Conservation (phyloP, 92 coral and sea anemone genomes). For the Porites cylindrica region DNA sequence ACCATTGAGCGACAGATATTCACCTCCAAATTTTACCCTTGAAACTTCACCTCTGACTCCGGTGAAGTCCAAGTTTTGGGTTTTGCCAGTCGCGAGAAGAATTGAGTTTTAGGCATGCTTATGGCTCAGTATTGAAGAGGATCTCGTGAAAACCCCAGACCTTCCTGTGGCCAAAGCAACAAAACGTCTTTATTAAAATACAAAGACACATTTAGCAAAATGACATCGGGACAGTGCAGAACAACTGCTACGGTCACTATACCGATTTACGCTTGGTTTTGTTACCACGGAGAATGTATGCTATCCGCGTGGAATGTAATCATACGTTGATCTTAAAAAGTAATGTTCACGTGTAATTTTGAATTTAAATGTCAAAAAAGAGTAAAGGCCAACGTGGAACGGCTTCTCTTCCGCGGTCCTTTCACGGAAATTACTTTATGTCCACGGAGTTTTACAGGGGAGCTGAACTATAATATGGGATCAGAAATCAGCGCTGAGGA, state of each 20-base stretch:
- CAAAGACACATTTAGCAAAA: not conserved
- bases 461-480: slow-evolving; percentile 27
- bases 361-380: slow-evolving; percentile 38
- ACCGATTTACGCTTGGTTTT: not conserved
- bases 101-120: no score
- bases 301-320: slow-evolving; percentile 49
- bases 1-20: no score
- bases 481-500: slow-evolving; percentile 60
- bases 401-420: not conserved
- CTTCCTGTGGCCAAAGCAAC: not conserved
- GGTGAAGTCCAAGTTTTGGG: no score
- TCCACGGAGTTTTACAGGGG: not conserved
- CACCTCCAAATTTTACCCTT: no score
- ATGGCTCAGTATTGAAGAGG: not conserved
- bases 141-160: no score
- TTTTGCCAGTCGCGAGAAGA: no score
- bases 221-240: not conserved
- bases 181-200: not conserved
- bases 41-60: no score
- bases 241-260: not conserved
- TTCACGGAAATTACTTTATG: not conserved
- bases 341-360: slow-evolving; percentile 62
- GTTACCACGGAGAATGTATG: slow-evolving; percentile 50
- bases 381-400: slow-evolving; percentile 47
- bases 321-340: slow-evolving; percentile 12